phyloP scores from a whole-genome alignment of 2,888 invertebrate genomes.

The Drosophila recens region DNA sequence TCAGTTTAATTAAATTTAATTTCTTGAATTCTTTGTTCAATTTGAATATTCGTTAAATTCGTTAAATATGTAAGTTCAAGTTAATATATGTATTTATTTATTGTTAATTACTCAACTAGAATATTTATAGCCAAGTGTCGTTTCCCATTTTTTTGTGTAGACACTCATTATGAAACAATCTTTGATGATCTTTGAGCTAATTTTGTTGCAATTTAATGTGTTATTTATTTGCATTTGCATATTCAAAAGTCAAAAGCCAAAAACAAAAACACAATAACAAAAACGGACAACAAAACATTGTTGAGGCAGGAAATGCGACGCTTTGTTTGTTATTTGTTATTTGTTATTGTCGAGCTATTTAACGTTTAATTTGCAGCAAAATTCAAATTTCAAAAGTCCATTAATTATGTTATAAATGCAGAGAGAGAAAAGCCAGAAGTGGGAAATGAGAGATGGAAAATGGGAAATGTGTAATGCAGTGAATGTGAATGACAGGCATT shows the following conservation, averaged over 20 bases:
- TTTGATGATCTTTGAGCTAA: neutral
- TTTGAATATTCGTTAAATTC: no score
- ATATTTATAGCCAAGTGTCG: neutral
- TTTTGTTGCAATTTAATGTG: slow-evolving; percentile 15
- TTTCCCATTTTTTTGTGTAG: no score
- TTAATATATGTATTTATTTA: no score
- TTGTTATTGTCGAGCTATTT: slow-evolving; percentile 32
- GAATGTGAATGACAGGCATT: slow-evolving; percentile 31
- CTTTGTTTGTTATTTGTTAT: slow-evolving; percentile 29
- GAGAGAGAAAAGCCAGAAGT: slow-evolving; percentile 7
- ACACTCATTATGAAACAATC: neutral
- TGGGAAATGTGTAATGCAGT: slow-evolving; percentile 11
- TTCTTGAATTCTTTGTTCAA: no score
- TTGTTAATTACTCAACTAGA: neutral
- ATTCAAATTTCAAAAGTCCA: slow-evolving; percentile 35
- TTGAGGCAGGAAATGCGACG: slow-evolving; percentile 43
- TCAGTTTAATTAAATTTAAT: no score
- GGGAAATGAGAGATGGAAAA: slow-evolving; percentile 8
- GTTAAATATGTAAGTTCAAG: no score
- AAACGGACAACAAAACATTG: slow-evolving; percentile 15
- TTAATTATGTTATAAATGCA: slow-evolving; percentile 43
- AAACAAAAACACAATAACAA: neutral
- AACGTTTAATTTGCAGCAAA: slow-evolving; percentile 46
- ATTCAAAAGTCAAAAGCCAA: neutral
- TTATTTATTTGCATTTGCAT: slow-evolving; percentile 1